phyloP scores from a whole-genome alignment of 2,888 invertebrate genomes.

The Drosophila pseudotakahashii region DNA sequence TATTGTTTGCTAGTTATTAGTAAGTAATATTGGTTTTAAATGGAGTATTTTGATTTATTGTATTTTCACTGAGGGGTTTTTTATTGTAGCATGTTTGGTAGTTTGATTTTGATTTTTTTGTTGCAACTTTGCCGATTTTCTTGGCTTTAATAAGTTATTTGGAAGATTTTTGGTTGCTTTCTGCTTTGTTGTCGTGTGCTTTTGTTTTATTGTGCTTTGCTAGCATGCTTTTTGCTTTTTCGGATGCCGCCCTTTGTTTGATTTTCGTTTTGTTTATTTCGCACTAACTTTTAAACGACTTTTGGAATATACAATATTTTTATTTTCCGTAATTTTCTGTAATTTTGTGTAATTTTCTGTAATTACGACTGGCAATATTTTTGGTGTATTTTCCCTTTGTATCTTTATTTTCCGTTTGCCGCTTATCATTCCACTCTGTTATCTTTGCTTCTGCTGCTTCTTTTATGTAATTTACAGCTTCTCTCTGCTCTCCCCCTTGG shows the following conservation, averaged over 20 bases:
- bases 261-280: constrained; percentile 25
- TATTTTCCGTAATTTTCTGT: no score
- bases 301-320: background rate
- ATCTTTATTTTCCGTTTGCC: background rate
- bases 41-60: constrained; percentile 3
- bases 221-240: background rate
- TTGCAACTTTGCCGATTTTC: constrained; percentile 7
- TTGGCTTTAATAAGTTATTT: background rate
- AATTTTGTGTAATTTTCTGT: background rate
- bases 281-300: constrained; percentile 4
- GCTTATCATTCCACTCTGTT: constrained; percentile 27
- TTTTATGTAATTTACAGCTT: constrained; percentile 40
- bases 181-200: background rate
- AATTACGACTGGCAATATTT: constrained; percentile 5
- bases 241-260: constrained; percentile 8
- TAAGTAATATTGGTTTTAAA: background rate
- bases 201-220: background rate
- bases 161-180: constrained; percentile 1
- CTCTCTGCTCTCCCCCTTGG: background rate
- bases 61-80: constrained; percentile 8
- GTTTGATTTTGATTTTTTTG: background rate
- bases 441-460: constrained; percentile 27
- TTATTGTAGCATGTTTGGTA: background rate
- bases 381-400: background rate
- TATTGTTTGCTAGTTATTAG: background rate